Evolutionary conservation across 2,888 invertebrate genomes (phyloP).

Genomic region (Allophyes oxyacanthae): DNA sequence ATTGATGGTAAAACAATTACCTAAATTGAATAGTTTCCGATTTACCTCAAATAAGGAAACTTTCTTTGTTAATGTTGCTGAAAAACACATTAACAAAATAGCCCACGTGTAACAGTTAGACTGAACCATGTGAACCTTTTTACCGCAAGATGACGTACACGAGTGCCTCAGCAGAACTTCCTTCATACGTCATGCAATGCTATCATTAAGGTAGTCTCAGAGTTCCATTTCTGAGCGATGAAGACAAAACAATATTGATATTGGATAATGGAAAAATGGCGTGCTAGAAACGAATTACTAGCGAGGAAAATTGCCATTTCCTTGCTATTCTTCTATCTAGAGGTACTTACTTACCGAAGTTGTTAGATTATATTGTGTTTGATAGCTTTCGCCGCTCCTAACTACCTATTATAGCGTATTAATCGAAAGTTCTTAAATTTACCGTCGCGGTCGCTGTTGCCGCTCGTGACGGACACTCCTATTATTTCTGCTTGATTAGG

Average conservation of each 20-base stretch:
- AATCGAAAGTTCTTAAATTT: slow-evolving; percentile 19
- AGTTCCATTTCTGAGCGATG: slow-evolving; percentile 80
- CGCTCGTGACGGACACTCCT: too few species aligned
- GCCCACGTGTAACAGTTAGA: slow-evolving; percentile 15
- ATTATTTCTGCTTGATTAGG: background rate
- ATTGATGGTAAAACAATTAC: too few species aligned
- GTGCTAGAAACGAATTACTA: slow-evolving; percentile 82
- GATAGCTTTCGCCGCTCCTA: slow-evolving; percentile 50
- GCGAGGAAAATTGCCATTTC: slow-evolving; percentile 83
- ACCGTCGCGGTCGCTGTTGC: background rate
- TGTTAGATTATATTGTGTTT: slow-evolving; percentile 52
- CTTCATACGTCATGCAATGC: slow-evolving; percentile 76
- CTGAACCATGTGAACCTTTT: slow-evolving; percentile 15
- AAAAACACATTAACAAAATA: slow-evolving; percentile 40
- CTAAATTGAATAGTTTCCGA: slow-evolving; percentile 23
- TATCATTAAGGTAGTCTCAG: slow-evolving; percentile 81
- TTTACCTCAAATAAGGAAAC: slow-evolving; percentile 30
- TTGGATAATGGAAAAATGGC: slow-evolving; percentile 87
- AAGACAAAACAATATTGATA: slow-evolving; percentile 88
- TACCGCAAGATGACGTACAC: slow-evolving; percentile 28
- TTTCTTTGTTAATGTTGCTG: slow-evolving; percentile 18
- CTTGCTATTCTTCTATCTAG: slow-evolving; percentile 76
- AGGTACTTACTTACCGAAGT: slow-evolving; percentile 70
- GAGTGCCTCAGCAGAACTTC: slow-evolving; percentile 27
- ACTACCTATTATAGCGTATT: slow-evolving; percentile 25